Evolutionary conservation across 2,797 vertebrate species (phyloP).

Genomic region (Gephyroberyx darwinii): DNA sequence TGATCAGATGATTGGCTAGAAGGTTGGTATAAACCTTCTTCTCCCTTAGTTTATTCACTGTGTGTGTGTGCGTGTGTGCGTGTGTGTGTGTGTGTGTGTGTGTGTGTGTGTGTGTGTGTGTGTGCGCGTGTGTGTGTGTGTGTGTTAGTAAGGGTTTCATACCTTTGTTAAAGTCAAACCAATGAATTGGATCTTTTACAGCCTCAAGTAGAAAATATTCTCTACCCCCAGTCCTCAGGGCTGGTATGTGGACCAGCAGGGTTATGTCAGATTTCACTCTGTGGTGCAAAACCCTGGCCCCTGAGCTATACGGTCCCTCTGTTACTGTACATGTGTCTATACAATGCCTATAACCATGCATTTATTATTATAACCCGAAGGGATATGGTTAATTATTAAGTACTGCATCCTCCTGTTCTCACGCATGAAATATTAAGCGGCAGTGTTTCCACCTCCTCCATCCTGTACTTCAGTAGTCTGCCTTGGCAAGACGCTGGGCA

Average conservation of each 20-base stretch:
- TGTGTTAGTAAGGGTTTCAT: neutral
- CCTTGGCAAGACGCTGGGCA: constrained; percentile 30
- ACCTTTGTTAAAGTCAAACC: neutral
- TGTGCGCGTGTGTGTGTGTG: too few relatives aligned
- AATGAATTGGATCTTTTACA: neutral
- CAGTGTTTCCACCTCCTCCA: constrained; percentile 25
- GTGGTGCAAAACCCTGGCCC: constrained; percentile 30
- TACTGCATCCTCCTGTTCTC: neutral
- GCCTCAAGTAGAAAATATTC: neutral
- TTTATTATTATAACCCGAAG: constrained; percentile 2
- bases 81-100: too few relatives aligned
- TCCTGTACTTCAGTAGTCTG: constrained; percentile 1
- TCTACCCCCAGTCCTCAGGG: neutral
- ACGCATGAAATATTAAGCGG: constrained; percentile 58
- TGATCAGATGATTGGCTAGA: constrained; percentile 63
- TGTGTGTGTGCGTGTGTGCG: too few relatives aligned
- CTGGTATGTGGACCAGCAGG: constrained; percentile 28
- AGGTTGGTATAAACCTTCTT: neutral
- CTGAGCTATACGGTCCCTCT: neutral
- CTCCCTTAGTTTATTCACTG: neutral
- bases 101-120: too few relatives aligned
- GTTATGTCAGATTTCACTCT: constrained; percentile 58
- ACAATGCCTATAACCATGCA: constrained; percentile 1
- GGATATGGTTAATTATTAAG: constrained; percentile 49
- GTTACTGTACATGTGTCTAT: neutral